phyloP scores from a whole-genome alignment of 2,888 invertebrate genomes.

The Phalera bucephala region DNA sequence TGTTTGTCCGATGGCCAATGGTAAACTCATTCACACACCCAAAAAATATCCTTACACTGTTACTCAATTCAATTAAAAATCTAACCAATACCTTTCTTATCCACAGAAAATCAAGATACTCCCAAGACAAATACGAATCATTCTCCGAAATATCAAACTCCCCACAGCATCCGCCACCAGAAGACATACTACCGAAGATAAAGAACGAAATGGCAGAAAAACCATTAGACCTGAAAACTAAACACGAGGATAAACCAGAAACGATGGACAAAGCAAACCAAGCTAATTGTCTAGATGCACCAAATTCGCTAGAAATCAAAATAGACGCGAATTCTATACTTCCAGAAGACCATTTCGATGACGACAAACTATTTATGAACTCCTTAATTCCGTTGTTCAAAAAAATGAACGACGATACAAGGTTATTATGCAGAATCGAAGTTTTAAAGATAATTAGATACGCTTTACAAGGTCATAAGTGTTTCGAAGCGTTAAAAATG shows the following conservation, averaged over 20 bases:
- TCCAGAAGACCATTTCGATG: slow-evolving; percentile 72
- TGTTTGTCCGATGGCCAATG: too few relatives aligned
- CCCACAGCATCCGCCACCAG: slow-evolving; percentile 63
- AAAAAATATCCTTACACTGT: too few relatives aligned
- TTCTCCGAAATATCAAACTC: slow-evolving; percentile 73
- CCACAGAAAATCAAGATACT: slow-evolving; percentile 68
- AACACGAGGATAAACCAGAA: slow-evolving; percentile 51
- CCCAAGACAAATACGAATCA: slow-evolving; percentile 73
- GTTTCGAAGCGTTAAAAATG: slow-evolving; percentile 59
- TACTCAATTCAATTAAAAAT: too few relatives aligned
- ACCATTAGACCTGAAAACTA: slow-evolving; percentile 64
- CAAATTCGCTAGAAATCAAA: slow-evolving; percentile 62
- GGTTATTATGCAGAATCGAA: slow-evolving; percentile 67
- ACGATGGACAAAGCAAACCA: slow-evolving; percentile 62
- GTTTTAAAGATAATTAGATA: slow-evolving; percentile 69
- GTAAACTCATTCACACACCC: too few relatives aligned
- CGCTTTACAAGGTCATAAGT: slow-evolving; percentile 65
- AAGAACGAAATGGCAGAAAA: slow-evolving; percentile 58
- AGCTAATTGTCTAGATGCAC: slow-evolving; percentile 43
- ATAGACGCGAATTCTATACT: slow-evolving; percentile 69
- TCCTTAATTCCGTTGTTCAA: slow-evolving; percentile 70
- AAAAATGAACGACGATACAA: slow-evolving; percentile 73
- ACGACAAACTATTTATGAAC: slow-evolving; percentile 73
- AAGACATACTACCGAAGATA: slow-evolving; percentile 57
- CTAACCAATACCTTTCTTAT: too few relatives aligned